Percentiles rank a stretch among this genome's conserved stretches.
Evolutionary conservation across 2,888 invertebrate species (phyloP).

Genomic region (Parthenolecanium corni): DNA sequence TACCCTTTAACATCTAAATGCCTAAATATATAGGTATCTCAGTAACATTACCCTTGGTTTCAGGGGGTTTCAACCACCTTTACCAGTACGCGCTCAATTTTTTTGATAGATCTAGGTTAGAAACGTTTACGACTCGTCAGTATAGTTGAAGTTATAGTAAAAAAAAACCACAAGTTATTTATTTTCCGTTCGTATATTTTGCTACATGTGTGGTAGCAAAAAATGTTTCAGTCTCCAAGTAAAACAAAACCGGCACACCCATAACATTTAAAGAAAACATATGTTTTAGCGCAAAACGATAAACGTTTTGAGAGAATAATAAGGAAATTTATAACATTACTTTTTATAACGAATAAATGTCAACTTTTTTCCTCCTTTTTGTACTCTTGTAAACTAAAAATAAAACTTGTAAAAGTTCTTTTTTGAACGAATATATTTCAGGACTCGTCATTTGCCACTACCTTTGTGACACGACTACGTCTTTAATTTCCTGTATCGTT

Average conservation of each 20-base stretch:
- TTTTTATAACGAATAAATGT: slow-evolving; percentile 25
- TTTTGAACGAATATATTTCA: not conserved
- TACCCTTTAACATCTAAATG: too few species aligned
- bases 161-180: too few species aligned
- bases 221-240: slow-evolving; percentile 17
- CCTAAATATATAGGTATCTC: too few species aligned
- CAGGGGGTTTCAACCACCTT: too few species aligned
- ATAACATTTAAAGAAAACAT: slow-evolving; percentile 18
- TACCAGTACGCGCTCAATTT: too few species aligned
- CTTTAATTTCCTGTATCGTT: slow-evolving; percentile 1
- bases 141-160: too few species aligned
- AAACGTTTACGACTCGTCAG: too few species aligned
- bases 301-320: slow-evolving; percentile 21
- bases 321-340: slow-evolving; percentile 17
- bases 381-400: slow-evolving; percentile 10
- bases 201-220: slow-evolving; percentile 6
- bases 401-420: slow-evolving; percentile 9
- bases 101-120: too few species aligned
- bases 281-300: slow-evolving; percentile 12
- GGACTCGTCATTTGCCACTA: not conserved
- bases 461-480: not conserved
- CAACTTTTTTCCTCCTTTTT: slow-evolving; percentile 8
- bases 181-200: too few species aligned
- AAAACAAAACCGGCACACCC: slow-evolving; percentile 22
- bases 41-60: too few species aligned